Percentiles rank a stretch among this genome's conserved stretches.
These are phyloP conservation scores for Agrotis puta DNA, from an alignment of 2,888 invertebrate genomes.

Conservation along the genomic window DNA sequence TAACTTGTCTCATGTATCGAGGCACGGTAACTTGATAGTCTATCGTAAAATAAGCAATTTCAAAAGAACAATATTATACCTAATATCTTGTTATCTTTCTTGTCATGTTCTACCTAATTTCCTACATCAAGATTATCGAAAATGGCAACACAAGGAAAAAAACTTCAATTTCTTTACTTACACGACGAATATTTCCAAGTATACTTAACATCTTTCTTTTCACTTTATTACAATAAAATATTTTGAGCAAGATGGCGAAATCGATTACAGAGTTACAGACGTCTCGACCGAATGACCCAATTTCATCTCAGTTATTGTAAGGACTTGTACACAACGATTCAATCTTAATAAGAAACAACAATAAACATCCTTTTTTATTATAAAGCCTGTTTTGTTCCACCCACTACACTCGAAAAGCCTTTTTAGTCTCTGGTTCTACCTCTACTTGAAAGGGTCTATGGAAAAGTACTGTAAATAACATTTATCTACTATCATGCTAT, in stretches of 20 bases:
- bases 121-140: background rate
- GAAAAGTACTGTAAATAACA: background rate
- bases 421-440: background rate
- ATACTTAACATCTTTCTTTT: conserved; percentile 25
- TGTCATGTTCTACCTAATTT: background rate
- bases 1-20: background rate
- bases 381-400: background rate
- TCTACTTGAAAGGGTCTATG: background rate
- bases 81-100: background rate
- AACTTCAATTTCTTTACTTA: background rate
- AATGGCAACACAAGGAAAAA: background rate
- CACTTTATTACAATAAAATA: conserved; percentile 48
- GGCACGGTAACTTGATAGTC: background rate
- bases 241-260: conserved; percentile 83
- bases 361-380: conserved; percentile 12
- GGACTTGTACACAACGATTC: conserved; percentile 31
- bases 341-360: conserved; percentile 23
- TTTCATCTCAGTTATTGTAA: conserved; percentile 72
- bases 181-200: conserved; percentile 5
- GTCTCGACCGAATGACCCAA: conserved; percentile 85
- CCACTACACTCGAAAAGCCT: background rate
- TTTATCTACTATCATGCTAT: no score
- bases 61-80: background rate
- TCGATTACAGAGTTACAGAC: conserved; percentile 83
- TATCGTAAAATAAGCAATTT: background rate